phyloP scores from a whole-genome alignment of 2,888 invertebrate genomes.

The Colletes collaris region DNA sequence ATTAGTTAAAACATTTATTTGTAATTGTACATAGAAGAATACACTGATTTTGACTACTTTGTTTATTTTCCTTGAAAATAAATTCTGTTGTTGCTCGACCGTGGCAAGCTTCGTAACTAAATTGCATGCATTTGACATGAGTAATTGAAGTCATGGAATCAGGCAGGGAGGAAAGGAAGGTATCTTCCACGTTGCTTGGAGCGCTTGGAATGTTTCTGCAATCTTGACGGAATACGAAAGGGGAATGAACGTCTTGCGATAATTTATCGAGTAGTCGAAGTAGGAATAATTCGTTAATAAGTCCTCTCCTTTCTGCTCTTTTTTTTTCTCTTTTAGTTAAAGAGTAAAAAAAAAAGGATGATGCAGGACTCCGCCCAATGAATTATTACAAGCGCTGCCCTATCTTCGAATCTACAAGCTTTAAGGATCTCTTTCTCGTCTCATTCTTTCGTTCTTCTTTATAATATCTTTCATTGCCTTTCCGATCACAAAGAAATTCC shows the following conservation, averaged over 20 bases:
- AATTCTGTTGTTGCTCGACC: no score
- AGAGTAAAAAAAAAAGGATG: conserved; percentile 61
- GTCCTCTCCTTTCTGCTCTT: conserved; percentile 56
- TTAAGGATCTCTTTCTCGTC: conserved; percentile 48
- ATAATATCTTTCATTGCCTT: conserved; percentile 24
- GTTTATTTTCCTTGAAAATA: no score
- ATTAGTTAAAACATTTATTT: no score
- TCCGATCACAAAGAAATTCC: conserved; percentile 41
- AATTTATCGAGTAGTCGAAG: conserved; percentile 73
- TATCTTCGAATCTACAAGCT: conserved; percentile 74
- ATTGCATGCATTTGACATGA: conserved; percentile 21
- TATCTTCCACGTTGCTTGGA: conserved; percentile 36
- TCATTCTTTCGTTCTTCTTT: conserved; percentile 22
- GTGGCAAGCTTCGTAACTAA: conserved; percentile 1
- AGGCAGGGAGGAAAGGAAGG: conserved; percentile 15
- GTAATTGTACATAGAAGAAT: no score
- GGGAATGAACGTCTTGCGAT: conserved; percentile 69
- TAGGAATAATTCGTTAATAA: conserved; percentile 75
- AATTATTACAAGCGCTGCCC: conserved; percentile 72
- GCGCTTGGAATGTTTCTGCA: conserved; percentile 65
- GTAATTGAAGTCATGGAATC: conserved; percentile 35
- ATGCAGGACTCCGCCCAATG: conserved; percentile 70
- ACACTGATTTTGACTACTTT: no score
- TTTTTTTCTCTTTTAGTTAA: conserved; percentile 13
- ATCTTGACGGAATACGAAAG: conserved; percentile 67